phyloP scores from a whole-genome alignment of 2,888 invertebrate species.

The Biston betularia region DNA sequence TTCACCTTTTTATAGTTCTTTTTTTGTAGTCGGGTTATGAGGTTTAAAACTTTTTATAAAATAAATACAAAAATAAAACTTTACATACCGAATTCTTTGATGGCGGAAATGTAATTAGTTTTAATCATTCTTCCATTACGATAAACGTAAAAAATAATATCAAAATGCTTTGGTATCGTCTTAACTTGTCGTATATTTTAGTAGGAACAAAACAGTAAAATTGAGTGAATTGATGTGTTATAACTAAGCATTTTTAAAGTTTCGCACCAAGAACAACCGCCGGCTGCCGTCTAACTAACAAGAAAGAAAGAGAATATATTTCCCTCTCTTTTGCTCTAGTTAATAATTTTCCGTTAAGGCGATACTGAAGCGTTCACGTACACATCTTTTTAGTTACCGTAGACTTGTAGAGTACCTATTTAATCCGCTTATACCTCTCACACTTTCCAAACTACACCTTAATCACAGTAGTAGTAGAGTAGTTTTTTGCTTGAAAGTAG shows the following conservation, averaged over 20 bases:
- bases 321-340: not conserved
- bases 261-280: no score
- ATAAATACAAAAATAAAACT: no score
- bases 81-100: no score
- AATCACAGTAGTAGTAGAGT: slow-evolving; percentile 39
- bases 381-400: not conserved
- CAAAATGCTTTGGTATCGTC: not conserved
- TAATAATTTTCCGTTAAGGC: not conserved
- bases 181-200: not conserved
- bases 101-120: not conserved
- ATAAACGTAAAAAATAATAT: not conserved
- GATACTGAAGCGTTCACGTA: not conserved
- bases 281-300: not conserved
- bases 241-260: no score
- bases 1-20: no score
- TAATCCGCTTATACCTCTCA: slow-evolving; percentile 18
- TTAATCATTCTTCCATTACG: not conserved
- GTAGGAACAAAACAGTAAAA: not conserved
- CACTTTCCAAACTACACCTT: slow-evolving; percentile 32
- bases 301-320: not conserved
- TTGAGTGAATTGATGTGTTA: no score
- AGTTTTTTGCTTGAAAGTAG: slow-evolving; percentile 50
- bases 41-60: no score
- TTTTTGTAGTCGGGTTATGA: no score
- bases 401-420: not conserved